Percentiles rank a stretch among this genome's conserved stretches.
Evolutionary conservation across 2,113 vertebrate species (phyloP).

Genomic region (Dipodomys merriami): DNA sequence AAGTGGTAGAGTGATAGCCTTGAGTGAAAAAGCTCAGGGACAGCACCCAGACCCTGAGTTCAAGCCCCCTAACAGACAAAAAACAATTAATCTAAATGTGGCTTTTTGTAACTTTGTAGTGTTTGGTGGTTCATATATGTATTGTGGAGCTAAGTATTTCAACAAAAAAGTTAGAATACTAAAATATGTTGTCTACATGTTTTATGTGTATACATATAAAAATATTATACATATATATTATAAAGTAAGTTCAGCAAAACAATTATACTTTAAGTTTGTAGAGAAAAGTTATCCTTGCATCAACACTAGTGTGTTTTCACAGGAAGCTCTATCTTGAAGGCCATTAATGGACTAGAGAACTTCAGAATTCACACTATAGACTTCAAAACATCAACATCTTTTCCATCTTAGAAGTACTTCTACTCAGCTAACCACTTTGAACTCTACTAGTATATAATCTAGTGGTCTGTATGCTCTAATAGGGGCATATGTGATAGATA

Average conservation of each 20-base stretch:
- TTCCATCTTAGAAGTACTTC: conserved; percentile 48
- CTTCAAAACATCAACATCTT: conserved; percentile 68
- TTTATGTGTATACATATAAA: neutral
- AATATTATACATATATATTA: neutral
- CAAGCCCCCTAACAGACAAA: neutral
- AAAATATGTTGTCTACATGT: neutral
- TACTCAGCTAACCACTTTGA: conserved; percentile 55
- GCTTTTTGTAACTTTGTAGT: neutral
- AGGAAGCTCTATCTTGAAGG: conserved; percentile 36
- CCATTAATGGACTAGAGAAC: conserved; percentile 53
- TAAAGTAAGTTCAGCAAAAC: neutral
- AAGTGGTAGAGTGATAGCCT: too few relatives aligned
- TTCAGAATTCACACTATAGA: conserved; percentile 63
- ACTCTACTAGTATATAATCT: conserved; percentile 68
- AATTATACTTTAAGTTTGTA: conserved; percentile 40
- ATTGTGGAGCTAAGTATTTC: neutral
- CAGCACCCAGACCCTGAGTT: neutral
- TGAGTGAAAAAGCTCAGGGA: too few relatives aligned
- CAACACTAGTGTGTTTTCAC: conserved; percentile 32
- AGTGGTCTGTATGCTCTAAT: conserved; percentile 44
- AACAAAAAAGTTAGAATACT: neutral
- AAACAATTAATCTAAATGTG: neutral
- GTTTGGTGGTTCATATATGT: neutral
- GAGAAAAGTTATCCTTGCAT: conserved; percentile 63
- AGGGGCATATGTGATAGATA: conserved; percentile 37